Base-by-base conservation (phyloP, 2,113 vertebrate genomes). In the Thymallus thymallus region DNA sequence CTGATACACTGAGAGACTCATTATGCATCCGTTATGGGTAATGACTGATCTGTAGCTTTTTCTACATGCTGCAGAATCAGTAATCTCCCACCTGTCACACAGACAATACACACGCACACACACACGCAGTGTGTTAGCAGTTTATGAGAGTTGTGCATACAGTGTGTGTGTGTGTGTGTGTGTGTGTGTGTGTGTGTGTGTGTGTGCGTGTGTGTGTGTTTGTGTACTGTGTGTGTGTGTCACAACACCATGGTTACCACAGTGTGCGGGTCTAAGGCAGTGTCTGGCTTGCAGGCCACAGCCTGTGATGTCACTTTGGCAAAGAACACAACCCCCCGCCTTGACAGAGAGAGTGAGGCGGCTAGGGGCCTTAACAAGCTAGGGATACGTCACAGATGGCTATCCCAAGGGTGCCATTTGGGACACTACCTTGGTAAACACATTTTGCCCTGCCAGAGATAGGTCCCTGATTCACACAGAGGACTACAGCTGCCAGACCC, bases 211-310 rank as follows among this genome's bases (percentile, higher is more conserved):
- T 30, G 29, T 30, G 29, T 30, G 29, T 30, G 29, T 30, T 3
- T 30, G 29, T 30, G 30, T 32, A 5, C 26, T 32, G 30, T 32
- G 30, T 32, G 30, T 32, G 10, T 51, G 1, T 68, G 74, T 75
- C 68, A 80, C 74, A 76, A 86, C 75, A 79, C 77, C 76, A 75
- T 80, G 77, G 72, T 77, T 72, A 84, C 82, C 70, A 0, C 79
- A 83, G 84, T 77, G 77, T 84, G 76, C 26, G 26, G 2, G 26
- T 26, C 26, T 26, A 2, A 84, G 78, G 74, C 82, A 84, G 68
- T 55, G 82, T 84, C 86, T 86, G 73, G 79, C 73, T 70, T 1
- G 20, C 60, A 3, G 76, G 58, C 77, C 81, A 46, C 41, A 69
- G 41, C 6, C 41, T 69, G 67, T 69, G 67, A 69, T 12, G 45